phyloP scores from a whole-genome alignment of 1,140 invertebrate species.

The Orussus abietinus region DNA sequence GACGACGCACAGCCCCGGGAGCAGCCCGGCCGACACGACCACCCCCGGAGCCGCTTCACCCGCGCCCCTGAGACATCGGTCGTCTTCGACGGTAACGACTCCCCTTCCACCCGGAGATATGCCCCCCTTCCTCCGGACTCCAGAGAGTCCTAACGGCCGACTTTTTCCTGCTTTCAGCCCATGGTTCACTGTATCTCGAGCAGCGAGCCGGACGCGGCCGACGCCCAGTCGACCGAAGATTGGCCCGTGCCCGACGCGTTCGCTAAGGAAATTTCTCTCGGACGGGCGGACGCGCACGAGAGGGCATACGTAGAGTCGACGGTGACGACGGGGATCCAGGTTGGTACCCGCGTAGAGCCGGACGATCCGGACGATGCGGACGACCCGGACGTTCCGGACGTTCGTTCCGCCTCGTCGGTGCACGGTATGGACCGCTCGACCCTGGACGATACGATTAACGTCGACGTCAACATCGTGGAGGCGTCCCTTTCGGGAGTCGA shows the following conservation, averaged over 20 bases:
- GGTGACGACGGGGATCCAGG: constrained; percentile 53
- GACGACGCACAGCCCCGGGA: constrained; percentile 72
- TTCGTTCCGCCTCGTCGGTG: too few relatives aligned
- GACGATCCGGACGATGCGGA: too few relatives aligned
- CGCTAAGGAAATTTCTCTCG: constrained; percentile 41
- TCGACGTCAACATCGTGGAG: too few relatives aligned
- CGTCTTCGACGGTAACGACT: constrained; percentile 53
- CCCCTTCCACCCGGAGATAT: too few relatives aligned
- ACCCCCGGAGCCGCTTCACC: constrained; percentile 53
- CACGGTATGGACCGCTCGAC: too few relatives aligned
- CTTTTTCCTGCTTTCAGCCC: constrained; percentile 54
- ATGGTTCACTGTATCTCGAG: constrained; percentile 84
- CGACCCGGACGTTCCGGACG: too few relatives aligned
- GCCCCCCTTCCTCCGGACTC: too few relatives aligned
- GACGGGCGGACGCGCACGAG: constrained; percentile 34
- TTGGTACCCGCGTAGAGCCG: constrained; percentile 50
- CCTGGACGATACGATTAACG: too few relatives aligned
- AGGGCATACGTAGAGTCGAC: constrained; percentile 55
- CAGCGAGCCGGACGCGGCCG: constrained; percentile 71
- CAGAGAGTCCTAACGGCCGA: too few relatives aligned
- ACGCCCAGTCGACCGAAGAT: constrained; percentile 46
- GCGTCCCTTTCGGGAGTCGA: too few relatives aligned
- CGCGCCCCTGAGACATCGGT: constrained; percentile 54
- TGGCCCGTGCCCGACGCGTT: too few relatives aligned
- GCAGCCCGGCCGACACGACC: constrained; percentile 53